Evolutionary conservation across 2,113 vertebrate species (phyloP), one percentile per base, ranked within the genome.

Genomic region (Pachycephala philippinensis): DNA sequence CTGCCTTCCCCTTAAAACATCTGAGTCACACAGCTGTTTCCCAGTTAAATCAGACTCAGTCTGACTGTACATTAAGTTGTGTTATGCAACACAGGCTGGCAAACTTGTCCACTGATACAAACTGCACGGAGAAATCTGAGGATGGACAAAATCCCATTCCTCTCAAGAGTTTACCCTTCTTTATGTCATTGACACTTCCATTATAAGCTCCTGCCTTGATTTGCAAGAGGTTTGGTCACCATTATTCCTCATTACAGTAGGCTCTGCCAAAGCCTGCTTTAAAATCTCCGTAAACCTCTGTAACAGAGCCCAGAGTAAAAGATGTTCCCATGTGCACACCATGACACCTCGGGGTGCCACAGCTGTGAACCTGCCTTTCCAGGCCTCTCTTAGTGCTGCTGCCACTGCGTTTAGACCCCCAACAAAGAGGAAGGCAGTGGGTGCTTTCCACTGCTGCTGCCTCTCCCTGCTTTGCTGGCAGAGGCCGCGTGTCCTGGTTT

Each of bases 381-480:
- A 69, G 57, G 85, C 79, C 15, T 56, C 35, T 81, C n/a, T 50
- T 24, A 7, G 70, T 54, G 49, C 66, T 74, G 39, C 72, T 65
- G 47, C 33, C 75, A 61, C 81, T 94, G 78, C 44, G 3, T 68
- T 75, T 72, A 79, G 94, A 94, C 90, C 95, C 94, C 95, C 94
- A 94, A 52, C 89, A 94, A 87, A 79, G 79, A 83, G 78, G 75
- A 88, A 93, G 70, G 92, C 71, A 42, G 27, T 68, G 90, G 87
- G 90, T 95, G 87, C 93, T 96, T 96, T 94, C 87, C 82, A 22
- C 33, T 37, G 50, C 66, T 66, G 75, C 75, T 70, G 82, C 95
- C 92, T 94, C 93, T 97, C 93, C 87, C 89, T 89, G 80, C 91
- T 85, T n/a, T 69, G 89, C 94, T 96, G 96, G 95, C 95, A 94